A percentile compares a stretch with the other conserved stretches of the same genome.
Conservation (phyloP, 2,113 vertebrate genomes). For the Pholis gunnellus region DNA sequence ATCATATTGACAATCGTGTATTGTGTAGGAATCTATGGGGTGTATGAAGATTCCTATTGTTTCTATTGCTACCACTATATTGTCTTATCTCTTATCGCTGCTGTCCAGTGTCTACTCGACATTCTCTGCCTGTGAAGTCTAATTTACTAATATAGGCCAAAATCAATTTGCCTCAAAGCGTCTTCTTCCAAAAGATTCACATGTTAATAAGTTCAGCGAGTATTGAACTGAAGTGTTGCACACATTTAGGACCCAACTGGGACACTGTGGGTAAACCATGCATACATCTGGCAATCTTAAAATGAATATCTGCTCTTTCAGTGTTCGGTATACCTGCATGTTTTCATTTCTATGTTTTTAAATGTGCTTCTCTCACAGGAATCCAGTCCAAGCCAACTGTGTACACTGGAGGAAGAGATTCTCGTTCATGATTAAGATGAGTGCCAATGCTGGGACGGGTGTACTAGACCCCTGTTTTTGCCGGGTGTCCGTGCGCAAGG, state of each 20-base stretch:
- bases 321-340: background rate
- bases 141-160: background rate
- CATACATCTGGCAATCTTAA: background rate
- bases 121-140: background rate
- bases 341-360: background rate
- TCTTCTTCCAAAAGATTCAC: background rate
- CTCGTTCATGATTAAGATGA: conserved; percentile 95
- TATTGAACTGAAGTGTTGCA: background rate
- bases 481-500: conserved; percentile 96
- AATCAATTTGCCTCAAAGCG: background rate
- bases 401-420: conserved; percentile 94
- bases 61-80: background rate
- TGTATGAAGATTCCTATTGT: background rate
- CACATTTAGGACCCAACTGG: background rate
- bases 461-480: conserved; percentile 92
- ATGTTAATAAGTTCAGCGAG: background rate
- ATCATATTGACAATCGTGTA: background rate
- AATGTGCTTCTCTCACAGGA: conserved; percentile 78
- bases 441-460: conserved; percentile 90
- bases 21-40: background rate
- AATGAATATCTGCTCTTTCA: background rate
- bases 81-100: background rate
- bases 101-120: background rate
- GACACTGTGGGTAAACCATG: background rate
- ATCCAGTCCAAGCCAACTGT: conserved; percentile 92